phyloP scores from a whole-genome alignment of 2,113 vertebrate species.

The Microtus richardsoni region DNA sequence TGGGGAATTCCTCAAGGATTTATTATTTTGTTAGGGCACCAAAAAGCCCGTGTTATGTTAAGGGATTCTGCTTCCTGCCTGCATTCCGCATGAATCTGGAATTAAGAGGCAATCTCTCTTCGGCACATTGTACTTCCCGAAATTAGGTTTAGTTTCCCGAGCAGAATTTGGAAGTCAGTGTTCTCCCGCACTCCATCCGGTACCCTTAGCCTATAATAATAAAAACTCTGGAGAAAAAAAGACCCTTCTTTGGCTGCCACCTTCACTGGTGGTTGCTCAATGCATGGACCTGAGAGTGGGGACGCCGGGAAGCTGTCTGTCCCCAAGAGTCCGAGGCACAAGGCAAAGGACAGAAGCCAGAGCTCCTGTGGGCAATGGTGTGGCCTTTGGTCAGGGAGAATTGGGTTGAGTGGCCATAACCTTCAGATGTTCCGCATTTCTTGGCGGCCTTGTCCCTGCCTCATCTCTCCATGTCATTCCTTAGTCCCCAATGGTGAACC shows the following conservation, averaged over 20 bases:
- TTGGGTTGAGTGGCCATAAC: not conserved
- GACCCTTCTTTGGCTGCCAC: not conserved
- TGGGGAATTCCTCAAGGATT: constrained; percentile 84
- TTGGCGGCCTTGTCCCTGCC: not conserved
- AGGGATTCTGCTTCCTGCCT: constrained; percentile 84
- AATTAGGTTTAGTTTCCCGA: constrained; percentile 80
- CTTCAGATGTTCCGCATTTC: not conserved
- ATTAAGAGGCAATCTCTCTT: constrained; percentile 85
- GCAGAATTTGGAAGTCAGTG: constrained; percentile 77
- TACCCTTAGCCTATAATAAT: constrained; percentile 79
- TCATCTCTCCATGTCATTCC: not conserved
- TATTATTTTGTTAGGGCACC: constrained; percentile 83
- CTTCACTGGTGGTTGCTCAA: constrained; percentile 28
- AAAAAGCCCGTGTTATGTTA: constrained; percentile 84
- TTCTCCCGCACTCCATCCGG: constrained; percentile 46
- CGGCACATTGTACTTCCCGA: constrained; percentile 75
- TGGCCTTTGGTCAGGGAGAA: not conserved
- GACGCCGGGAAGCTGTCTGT: not conserved
- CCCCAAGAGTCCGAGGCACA: not conserved
- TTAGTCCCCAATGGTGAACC: not conserved
- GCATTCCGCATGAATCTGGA: constrained; percentile 82
- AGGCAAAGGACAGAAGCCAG: not conserved
- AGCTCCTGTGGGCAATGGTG: not conserved
- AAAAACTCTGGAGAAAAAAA: constrained; percentile 75
- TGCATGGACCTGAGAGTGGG: not conserved